A percentile compares a stretch with the other conserved stretches of the same genome.
These are phyloP conservation scores for Chrysolina oricalcia DNA, from an alignment of 2,888 invertebrate genomes.

Conservation along the genomic window DNA sequence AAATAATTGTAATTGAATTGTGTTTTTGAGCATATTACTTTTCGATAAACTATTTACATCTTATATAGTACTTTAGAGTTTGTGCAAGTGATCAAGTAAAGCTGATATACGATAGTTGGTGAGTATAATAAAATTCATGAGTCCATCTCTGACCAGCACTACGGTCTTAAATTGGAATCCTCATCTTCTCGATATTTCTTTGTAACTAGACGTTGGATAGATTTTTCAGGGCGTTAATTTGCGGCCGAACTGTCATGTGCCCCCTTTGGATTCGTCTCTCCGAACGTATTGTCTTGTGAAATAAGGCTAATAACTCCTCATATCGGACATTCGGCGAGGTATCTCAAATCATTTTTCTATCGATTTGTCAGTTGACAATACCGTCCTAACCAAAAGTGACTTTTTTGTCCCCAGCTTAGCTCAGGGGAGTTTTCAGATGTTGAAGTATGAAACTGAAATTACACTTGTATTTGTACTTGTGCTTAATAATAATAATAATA, in stretches of 20 bases:
- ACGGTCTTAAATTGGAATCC: conserved; percentile 66
- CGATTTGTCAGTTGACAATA: not conserved
- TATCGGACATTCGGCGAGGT: not conserved
- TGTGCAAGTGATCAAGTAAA: no score
- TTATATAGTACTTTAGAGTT: no score
- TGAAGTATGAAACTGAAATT: no score
- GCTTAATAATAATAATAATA: no score
- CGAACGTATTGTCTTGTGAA: conserved; percentile 47
- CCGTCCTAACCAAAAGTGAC: no score
- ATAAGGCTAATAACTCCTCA: conserved; percentile 13
- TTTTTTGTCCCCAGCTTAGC: no score
- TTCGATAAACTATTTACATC: no score
- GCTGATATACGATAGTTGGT: not conserved
- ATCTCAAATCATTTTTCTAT: not conserved
- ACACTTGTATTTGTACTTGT: no score
- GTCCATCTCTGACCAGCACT: not conserved
- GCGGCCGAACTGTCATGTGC: conserved; percentile 56
- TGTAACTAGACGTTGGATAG: conserved; percentile 61
- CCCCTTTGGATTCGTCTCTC: conserved; percentile 42
- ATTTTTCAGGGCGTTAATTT: conserved; percentile 65
- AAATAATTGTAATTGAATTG: no score
- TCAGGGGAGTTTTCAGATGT: no score
- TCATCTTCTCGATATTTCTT: conserved; percentile 54
- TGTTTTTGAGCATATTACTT: no score
- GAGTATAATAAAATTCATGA: not conserved